Evolutionary conservation across 2,797 vertebrate genomes (phyloP).

Genomic region (Neosilurus mollespiculum): DNA sequence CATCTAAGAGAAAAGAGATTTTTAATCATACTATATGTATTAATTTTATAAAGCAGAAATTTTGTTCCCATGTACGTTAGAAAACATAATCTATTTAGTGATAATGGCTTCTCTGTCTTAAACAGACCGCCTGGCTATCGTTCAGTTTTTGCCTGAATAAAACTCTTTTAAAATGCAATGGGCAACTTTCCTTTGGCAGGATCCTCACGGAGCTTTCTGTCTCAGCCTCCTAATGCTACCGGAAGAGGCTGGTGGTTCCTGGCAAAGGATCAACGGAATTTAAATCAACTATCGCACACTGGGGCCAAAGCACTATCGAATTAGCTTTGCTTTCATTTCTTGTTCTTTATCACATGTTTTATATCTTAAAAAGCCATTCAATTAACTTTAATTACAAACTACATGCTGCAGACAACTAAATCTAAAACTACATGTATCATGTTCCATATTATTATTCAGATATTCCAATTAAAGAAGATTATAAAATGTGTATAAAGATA

Average conservation of each 20-base stretch:
- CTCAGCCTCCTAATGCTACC: conserved; percentile 42
- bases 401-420: neutral
- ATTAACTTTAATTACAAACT: neutral
- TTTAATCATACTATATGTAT: conserved; percentile 22
- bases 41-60: conserved; percentile 3
- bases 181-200: conserved; percentile 52
- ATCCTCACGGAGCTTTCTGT: conserved; percentile 49
- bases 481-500: neutral
- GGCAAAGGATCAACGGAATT: conserved; percentile 39
- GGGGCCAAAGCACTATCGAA: conserved; percentile 16
- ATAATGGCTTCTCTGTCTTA: conserved; percentile 40
- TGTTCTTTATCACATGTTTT: neutral
- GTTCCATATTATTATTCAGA: neutral
- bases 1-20: conserved; percentile 23
- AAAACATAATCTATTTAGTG: conserved; percentile 29
- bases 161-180: conserved; percentile 56
- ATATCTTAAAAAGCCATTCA: neutral
- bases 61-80: neutral
- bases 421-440: neutral
- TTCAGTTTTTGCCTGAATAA: conserved; percentile 52
- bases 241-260: conserved; percentile 48
- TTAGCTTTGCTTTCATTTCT: neutral
- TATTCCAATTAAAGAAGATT: neutral
- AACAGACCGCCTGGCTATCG: conserved; percentile 41
- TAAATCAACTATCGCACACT: conserved; percentile 40